Base-by-base conservation (phyloP, 2,888 invertebrate species). In the Physocephala rufipes region DNA sequence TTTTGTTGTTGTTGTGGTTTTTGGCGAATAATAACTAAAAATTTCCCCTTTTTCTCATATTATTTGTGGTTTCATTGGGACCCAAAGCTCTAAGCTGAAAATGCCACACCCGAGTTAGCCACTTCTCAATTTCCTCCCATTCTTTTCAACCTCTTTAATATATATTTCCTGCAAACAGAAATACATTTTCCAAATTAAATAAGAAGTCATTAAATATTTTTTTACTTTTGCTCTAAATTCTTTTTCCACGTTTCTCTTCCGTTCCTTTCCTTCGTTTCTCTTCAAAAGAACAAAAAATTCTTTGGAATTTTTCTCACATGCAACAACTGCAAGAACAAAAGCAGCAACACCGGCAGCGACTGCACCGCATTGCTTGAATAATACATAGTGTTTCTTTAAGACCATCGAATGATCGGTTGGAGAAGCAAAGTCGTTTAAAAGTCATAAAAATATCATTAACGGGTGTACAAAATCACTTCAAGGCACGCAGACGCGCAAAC, bases 361-460 rank as follows among this genome's bases (percentile, higher is more conserved):
- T n/a, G n/a, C n/a, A n/a, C n/a, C n/a, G n/a, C n/a, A n/a, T n/a
- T n/a, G n/a, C n/a, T n/a, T n/a, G n/a, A n/a, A n/a, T n/a, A n/a
- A n/a, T n/a, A n/a, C n/a, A n/a, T n/a, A 36, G n/a, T 12, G 24
- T 19, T 53, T 53, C 24, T 24, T 53, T 21, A 53, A 24, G 16
- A 16, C 26, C 28, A n/a, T 15, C 59, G 26, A 21, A 24, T 2
- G 12, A 12, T 12, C 28, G 21, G 30, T 7, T 4, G 61, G 12
- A 36, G 12, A 12, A n/a, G 3, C 16, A 19, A 26, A 47, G 49
- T 61, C 24, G 49, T 68, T 68, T 49, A 61, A 49, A 68, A 68
- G 28, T 68, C 61, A 61, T 68, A 68, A 68, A 68, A 61, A 61
- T 61, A 28, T 1, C 67, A 68, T 68, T 68, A 68, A 24, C 36